Evolutionary conservation across 2,888 invertebrate species (phyloP).

Genomic region (Brassicogethes aeneus): DNA sequence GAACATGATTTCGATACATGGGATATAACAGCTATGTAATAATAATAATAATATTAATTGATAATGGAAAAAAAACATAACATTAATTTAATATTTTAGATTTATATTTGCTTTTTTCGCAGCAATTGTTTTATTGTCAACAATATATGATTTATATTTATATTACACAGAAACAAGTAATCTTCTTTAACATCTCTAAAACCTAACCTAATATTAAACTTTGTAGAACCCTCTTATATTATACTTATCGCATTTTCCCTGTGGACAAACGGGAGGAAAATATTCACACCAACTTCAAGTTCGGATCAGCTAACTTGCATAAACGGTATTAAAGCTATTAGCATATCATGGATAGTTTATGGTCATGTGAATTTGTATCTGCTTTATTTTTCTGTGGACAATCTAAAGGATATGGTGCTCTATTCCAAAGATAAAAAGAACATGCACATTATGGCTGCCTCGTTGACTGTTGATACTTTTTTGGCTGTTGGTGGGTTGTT

Average conservation of each 20-base stretch:
- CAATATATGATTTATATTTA: constrained; percentile 3
- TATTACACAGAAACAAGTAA: not conserved
- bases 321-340: constrained; percentile 38
- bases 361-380: constrained; percentile 21
- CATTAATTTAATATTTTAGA: not conserved
- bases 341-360: constrained; percentile 40
- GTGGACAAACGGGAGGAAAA: constrained; percentile 36
- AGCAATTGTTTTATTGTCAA: not conserved
- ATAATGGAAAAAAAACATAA: not conserved
- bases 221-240: not conserved
- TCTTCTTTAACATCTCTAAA: too few relatives aligned
- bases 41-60: not conserved
- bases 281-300: constrained; percentile 32
- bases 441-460: not conserved
- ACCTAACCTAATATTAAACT: too few relatives aligned
- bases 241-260: constrained; percentile 31
- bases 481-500: constrained; percentile 25
- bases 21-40: constrained; percentile 4
- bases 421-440: not conserved
- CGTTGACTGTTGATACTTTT: constrained; percentile 4
- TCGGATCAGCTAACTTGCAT: constrained; percentile 35
- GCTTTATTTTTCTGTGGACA: not conserved
- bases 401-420: not conserved
- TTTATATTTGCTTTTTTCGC: not conserved
- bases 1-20: not conserved